Base-by-base conservation (phyloP, 2,113 vertebrate species). In the Scopus umbretta region DNA sequence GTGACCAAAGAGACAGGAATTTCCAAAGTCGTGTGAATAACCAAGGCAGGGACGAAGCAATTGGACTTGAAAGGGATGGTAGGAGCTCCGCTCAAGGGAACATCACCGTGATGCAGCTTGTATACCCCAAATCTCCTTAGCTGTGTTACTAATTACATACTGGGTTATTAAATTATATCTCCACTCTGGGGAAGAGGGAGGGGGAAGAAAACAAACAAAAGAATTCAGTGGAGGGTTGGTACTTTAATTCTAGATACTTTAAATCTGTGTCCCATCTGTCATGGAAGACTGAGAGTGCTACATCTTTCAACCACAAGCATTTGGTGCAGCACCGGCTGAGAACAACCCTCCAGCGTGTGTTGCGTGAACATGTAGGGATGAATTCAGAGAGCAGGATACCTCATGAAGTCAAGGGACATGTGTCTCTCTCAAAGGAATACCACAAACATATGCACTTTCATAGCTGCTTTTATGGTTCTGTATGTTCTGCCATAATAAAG, bases 341-440 rank as follows among this genome's bases (percentile, higher is more conserved):
- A 65, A 59, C 36, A n/a, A 0, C 29, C 23, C 65, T 62, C 7
- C 1, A 12, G n/a, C 1, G 4, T 34, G 29, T 1, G 49, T 7
- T 83, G 45, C 0, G 0, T 10, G 65, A 62, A 40, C 9, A 5
- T 0, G 5, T 1, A 71, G 59, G 59, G 74, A 49, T 0, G 3
- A 43, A 43, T 36, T 53, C 30, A 26, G 25, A 74, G 50, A 66
- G 56, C 40, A 50, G 73, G 30, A 59, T 36, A 34, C 23, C 73
- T 58, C 16, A 4, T 49, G 7, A 9, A 74, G 47, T 63, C 42
- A 40, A 68, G 34, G 53, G 47, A 67, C 16, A 13, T 16, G 34
- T 68, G 29, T 63, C 6, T 52, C 6, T 34, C 71, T 26, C 52
- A 42, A 20, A 32, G 50, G 27, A 45, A 67, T 45, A 32, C 52